These are phyloP conservation scores for Thymelicus lineola DNA, from an alignment of 2,888 invertebrate genomes.

Conservation along the genomic window DNA sequence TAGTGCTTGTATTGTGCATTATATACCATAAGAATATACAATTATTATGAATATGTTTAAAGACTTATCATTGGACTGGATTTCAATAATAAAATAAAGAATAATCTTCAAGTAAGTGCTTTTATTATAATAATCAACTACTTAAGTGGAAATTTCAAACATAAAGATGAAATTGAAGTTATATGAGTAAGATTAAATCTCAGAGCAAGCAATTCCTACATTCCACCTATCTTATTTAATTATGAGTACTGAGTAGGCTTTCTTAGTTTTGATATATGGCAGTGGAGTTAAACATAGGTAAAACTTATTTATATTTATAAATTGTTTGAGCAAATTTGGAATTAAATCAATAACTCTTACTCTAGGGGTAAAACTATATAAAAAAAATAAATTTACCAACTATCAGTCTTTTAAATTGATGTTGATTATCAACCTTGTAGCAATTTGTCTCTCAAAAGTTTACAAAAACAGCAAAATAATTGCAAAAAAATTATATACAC, in stretches of 20 bases:
- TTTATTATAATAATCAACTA: background rate
- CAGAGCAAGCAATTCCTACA: conserved; percentile 51
- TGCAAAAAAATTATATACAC: conserved; percentile 13
- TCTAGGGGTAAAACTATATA: conserved; percentile 84
- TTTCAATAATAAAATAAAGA: background rate
- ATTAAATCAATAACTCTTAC: conserved; percentile 78
- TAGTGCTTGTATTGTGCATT: conserved; percentile 26
- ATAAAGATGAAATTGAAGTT: background rate
- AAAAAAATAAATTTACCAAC: conserved; percentile 82
- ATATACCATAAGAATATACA: background rate
- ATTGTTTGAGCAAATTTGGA: conserved; percentile 82
- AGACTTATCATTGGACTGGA: background rate
- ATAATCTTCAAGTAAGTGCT: background rate
- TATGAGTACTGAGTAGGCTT: conserved; percentile 45
- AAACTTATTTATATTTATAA: conserved; percentile 54
- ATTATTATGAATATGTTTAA: background rate
- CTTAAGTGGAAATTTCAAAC: background rate
- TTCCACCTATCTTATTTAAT: conserved; percentile 43
- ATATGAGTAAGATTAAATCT: conserved; percentile 16
- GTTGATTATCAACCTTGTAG: conserved; percentile 82
- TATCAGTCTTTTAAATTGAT: conserved; percentile 87
- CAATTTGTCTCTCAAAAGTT: conserved; percentile 82
- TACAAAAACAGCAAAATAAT: conserved; percentile 65
- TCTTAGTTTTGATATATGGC: conserved; percentile 51
- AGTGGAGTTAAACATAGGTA: conserved; percentile 65